Evolutionary conservation across 1,140 invertebrate genomes (phyloP).

Genomic region (Lineus longissimus): DNA sequence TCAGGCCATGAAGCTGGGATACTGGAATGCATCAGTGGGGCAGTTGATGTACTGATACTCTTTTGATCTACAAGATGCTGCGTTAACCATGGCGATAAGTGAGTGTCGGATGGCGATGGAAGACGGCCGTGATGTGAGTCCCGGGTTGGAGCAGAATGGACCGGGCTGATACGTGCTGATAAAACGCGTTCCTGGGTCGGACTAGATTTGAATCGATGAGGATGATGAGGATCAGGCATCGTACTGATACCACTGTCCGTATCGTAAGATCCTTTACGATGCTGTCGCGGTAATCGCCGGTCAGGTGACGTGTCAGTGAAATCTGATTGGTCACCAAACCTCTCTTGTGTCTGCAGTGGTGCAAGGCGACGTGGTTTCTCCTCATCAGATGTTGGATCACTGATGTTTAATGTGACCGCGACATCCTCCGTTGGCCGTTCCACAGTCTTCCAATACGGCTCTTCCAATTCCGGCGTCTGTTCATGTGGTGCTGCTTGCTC

Average conservation of each 20-base stretch:
- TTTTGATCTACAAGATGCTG: neutral
- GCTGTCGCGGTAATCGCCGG: neutral
- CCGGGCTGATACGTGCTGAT: neutral
- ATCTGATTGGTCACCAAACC: no score
- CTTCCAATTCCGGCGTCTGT: no score
- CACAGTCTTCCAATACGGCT: no score
- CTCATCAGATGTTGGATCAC: no score
- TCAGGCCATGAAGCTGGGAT: neutral
- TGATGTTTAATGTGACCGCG: no score
- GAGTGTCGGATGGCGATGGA: neutral
- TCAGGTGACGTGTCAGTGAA: neutral
- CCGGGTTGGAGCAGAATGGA: neutral
- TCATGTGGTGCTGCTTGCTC: no score
- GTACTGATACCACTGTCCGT: constrained; percentile 3
- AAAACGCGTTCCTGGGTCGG: neutral
- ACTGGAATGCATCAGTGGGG: neutral
- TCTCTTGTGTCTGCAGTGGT: no score
- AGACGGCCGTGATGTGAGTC: neutral
- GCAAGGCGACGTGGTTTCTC: no score
- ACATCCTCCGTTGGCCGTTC: no score
- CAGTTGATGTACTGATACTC: neutral
- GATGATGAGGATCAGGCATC: neutral
- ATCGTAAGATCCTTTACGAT: neutral
- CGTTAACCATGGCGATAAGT: neutral
- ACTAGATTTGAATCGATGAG: no score